Percentiles rank a stretch among this genome's conserved stretches.
phyloP scores from a whole-genome alignment of 2,797 vertebrate species.

The Rachycentron canadum region DNA sequence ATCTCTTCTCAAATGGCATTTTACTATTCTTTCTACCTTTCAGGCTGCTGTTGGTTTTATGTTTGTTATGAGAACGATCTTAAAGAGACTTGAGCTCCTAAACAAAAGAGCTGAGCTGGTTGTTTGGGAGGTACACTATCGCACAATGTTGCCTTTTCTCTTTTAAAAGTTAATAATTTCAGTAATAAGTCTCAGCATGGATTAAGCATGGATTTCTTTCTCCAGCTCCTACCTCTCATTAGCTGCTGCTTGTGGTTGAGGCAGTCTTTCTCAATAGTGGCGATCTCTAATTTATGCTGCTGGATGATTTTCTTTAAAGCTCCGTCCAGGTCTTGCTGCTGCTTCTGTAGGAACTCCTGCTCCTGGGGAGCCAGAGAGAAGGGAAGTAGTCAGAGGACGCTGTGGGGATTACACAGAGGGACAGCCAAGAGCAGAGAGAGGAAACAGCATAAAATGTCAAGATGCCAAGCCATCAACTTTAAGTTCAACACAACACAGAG shows the following conservation, averaged over 20 bases:
- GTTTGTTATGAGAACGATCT: slow-evolving; percentile 7
- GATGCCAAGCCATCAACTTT: slow-evolving; percentile 49
- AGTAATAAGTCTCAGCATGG: neutral
- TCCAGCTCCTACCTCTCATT: slow-evolving; percentile 90
- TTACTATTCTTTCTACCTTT: neutral
- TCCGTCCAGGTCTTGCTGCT: slow-evolving; percentile 96
- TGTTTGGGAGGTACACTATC: slow-evolving; percentile 6
- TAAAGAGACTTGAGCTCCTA: slow-evolving; percentile 19
- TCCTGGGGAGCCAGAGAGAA: slow-evolving; percentile 85
- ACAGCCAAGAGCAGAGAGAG: slow-evolving; percentile 43
- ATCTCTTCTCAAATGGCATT: neutral
- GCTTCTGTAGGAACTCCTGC: slow-evolving; percentile 98
- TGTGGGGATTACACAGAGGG: slow-evolving; percentile 17
- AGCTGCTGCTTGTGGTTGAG: slow-evolving; percentile 98
- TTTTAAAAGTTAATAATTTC: neutral
- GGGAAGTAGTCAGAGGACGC: slow-evolving; percentile 11
- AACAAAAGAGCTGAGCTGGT: slow-evolving; percentile 14
- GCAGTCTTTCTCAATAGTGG: slow-evolving; percentile 96
- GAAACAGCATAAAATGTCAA: slow-evolving; percentile 26
- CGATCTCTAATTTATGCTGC: slow-evolving; percentile 96
- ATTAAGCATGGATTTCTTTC: neutral
- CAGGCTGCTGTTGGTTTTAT: slow-evolving; percentile 16
- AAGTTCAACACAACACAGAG: slow-evolving; percentile 60
- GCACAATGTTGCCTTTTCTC: neutral
- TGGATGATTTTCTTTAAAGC: slow-evolving; percentile 98